A percentile compares a stretch with the other conserved stretches of the same genome.
Evolutionary conservation across 2,797 vertebrate genomes (phyloP).

Genomic region (Phalloptychus januarius): DNA sequence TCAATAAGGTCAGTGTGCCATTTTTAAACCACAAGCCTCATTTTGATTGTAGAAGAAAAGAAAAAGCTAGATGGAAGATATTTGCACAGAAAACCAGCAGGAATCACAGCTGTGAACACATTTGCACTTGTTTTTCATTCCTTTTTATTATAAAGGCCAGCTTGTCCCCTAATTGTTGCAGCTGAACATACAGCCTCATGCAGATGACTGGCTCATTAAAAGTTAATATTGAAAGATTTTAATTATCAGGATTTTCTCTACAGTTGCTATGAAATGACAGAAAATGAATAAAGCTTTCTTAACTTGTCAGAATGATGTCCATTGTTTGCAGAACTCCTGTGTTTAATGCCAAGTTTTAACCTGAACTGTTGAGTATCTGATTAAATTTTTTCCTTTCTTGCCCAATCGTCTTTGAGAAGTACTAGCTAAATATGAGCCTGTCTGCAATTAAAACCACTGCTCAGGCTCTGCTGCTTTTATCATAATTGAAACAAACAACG

Average conservation of each 20-base stretch:
- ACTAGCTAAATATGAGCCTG: not conserved
- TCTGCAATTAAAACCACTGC: not conserved
- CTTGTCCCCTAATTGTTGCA: constrained; percentile 26
- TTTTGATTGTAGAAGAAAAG: not conserved
- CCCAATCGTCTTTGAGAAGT: not conserved
- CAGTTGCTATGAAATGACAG: constrained; percentile 8
- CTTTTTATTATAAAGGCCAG: constrained; percentile 10
- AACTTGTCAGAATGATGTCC: constrained; percentile 3
- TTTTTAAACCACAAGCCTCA: not conserved
- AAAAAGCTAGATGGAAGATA: constrained; percentile 5
- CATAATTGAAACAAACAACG: no score
- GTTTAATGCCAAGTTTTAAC: not conserved
- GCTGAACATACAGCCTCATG: constrained; percentile 37
- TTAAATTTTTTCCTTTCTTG: not conserved
- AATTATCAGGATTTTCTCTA: not conserved
- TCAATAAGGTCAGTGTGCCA: not conserved
- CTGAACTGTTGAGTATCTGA: not conserved
- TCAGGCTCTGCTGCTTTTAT: not conserved
- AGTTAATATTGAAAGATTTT: constrained; percentile 18
- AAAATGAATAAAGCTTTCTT: constrained; percentile 36
- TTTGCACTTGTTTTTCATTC: constrained; percentile 17
- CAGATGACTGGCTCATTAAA: constrained; percentile 5
- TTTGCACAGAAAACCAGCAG: constrained; percentile 14
- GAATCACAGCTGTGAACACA: constrained; percentile 53
- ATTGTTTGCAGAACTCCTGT: not conserved